Evolutionary conservation across 2,113 vertebrate genomes (phyloP), one percentile per base, ranked within the genome.

Genomic region (Apodemus speciosus): DNA sequence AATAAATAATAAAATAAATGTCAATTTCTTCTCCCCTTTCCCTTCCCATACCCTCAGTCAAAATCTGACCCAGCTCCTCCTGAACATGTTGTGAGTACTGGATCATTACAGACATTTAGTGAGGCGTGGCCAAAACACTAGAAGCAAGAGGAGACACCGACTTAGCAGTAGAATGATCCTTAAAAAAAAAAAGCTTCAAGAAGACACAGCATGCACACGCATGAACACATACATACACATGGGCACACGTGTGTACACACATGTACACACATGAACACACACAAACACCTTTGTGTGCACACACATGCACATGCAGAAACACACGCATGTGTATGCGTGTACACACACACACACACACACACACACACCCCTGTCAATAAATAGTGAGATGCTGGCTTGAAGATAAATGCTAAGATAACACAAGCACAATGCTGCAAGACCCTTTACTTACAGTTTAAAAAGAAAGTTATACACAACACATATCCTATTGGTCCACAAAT

Each of bases 1-100:
- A 98, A 98, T 98, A 98, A 98, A 98, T 98, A 98, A 98, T 98
- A 98, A 98, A 98, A 98, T 97, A 98, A 97, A 97, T 88, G 96
- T 95, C 97, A 88, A 98, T 96, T 96, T 94, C 69, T 97, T 98
- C 97, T 96, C 96, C 95, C 96, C 95, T 95, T 40, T 96, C 97
- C 95, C 95, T 97, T 97, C 95, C 89, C 87, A 87, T 16, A 56
- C 40, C 95, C 96, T 86, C 95, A 96, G 38, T 98, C 95, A 97
- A 97, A 93, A 85, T 96, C 94, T 95, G 93, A 97, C 95, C 97
- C 97, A 95, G 94, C 95, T 94, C 96, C 97, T 97, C 97, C 95
- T 94, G 64, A 96, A 95, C 85, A 84, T 88, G 49, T 75, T 89
- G 35, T 97, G 80, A 92, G 85, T 77, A 27, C 43, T 87, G 43